Conservation (phyloP, 2,888 invertebrate genomes). For the Formica aserva region DNA sequence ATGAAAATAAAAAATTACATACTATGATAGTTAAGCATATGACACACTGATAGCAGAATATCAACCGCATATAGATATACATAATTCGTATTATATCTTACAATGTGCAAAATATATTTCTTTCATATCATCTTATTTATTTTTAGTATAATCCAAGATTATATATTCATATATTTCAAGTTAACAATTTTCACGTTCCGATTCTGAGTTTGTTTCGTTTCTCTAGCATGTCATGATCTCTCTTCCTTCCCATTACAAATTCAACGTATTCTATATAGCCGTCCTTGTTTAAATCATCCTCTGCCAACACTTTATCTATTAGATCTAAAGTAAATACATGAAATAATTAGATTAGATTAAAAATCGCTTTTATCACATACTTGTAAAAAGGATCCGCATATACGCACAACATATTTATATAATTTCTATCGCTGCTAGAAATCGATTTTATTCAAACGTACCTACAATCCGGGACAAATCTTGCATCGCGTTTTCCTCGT, state of each 20-base stretch:
- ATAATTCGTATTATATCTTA: neutral
- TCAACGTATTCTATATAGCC: conserved; percentile 95
- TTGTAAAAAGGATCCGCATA: neutral
- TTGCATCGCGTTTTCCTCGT: conserved; percentile 66
- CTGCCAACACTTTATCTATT: conserved; percentile 93
- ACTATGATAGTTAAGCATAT: neutral
- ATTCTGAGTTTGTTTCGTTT: conserved; percentile 70
- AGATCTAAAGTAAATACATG: conserved; percentile 88
- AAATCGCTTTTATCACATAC: neutral
- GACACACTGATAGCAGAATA: neutral
- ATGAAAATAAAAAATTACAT: conserved; percentile 32
- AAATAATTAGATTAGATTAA: neutral
- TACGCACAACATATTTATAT: neutral
- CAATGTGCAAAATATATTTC: neutral
- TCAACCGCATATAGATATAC: neutral
- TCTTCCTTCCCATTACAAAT: conserved; percentile 87
- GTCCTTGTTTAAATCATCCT: conserved; percentile 94
- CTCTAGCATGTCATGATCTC: conserved; percentile 66
- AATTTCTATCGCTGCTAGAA: neutral
- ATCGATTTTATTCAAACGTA: conserved; percentile 58
- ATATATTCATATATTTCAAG: neutral
- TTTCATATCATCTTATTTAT: neutral
- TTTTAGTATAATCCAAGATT: neutral
- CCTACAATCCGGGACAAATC: conserved; percentile 79
- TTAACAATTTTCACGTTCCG: conserved; percentile 56